Conservation (phyloP, 2,888 invertebrate genomes). For the Pandemis heparana region DNA sequence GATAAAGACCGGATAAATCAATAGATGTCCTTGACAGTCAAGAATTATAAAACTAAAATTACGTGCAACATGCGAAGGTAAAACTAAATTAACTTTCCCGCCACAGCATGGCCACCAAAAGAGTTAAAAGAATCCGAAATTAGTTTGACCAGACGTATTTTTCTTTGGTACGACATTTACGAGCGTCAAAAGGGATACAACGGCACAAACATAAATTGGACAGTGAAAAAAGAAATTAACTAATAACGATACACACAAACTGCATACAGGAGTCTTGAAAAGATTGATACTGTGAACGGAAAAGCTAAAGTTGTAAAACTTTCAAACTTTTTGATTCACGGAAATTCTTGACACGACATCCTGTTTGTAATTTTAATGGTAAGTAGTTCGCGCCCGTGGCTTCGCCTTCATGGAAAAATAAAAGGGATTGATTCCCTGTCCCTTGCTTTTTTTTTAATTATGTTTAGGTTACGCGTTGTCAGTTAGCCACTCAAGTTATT, state of each 20-base stretch:
- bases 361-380: conserved; percentile 25
- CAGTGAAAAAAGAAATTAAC: conserved; percentile 19
- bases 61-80: background rate
- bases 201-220: conserved; percentile 11
- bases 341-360: conserved; percentile 48
- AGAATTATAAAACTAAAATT: background rate
- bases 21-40: too few relatives aligned
- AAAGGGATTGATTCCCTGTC: too few relatives aligned
- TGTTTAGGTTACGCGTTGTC: too few relatives aligned
- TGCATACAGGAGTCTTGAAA: background rate
- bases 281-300: background rate
- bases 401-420: too few relatives aligned
- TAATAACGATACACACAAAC: background rate
- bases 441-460: too few relatives aligned
- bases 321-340: conserved; percentile 44
- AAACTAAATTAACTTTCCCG: conserved; percentile 6
- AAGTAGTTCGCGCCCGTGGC: too few relatives aligned
- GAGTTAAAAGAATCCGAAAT: conserved; percentile 30
- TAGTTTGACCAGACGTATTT: conserved; percentile 35
- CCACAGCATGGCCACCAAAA: conserved; percentile 10
- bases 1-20: too few relatives aligned
- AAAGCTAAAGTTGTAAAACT: conserved; percentile 6
- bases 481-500: too few relatives aligned
- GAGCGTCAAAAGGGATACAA: conserved; percentile 40
- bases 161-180: conserved; percentile 39